A percentile compares a stretch with the other conserved stretches of the same genome.
Evolutionary conservation across 2,113 vertebrate species (phyloP).

Genomic region (Solea senegalensis): DNA sequence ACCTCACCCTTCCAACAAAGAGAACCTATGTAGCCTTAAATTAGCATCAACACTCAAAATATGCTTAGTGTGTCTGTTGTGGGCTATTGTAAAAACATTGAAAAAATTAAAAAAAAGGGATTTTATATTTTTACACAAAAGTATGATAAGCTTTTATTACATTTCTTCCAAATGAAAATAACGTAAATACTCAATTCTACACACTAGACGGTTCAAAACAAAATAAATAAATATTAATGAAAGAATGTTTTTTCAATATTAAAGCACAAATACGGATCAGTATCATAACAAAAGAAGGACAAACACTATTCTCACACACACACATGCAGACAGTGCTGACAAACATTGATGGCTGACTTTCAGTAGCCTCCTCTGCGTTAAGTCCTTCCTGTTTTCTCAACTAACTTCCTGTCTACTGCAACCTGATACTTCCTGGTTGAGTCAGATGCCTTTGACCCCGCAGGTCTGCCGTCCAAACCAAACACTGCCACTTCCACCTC

Average conservation of each 20-base stretch:
- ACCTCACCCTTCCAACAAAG: too few species aligned
- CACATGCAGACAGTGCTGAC: conserved; percentile 30
- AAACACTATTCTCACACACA: not conserved
- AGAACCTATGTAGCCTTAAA: too few species aligned
- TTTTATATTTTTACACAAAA: too few species aligned
- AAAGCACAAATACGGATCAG: not conserved
- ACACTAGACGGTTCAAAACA: not conserved
- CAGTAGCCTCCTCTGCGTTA: conserved; percentile 59
- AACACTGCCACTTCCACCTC: conserved; percentile 53
- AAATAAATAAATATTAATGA: not conserved
- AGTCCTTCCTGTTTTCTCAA: conserved; percentile 72
- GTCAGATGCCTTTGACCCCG: conserved; percentile 74
- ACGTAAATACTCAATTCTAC: too few species aligned
- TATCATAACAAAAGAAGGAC: too few species aligned
- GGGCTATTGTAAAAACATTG: too few species aligned
- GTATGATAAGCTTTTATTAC: too few species aligned
- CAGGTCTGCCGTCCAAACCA: conserved; percentile 43
- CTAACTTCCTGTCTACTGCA: conserved; percentile 68
- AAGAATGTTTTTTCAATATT: not conserved
- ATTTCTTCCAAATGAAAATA: too few species aligned
- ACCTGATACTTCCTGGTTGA: conserved; percentile 73
- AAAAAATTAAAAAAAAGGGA: too few species aligned
- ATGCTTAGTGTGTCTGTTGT: too few species aligned
- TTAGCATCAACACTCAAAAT: too few species aligned
- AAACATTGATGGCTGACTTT: conserved; percentile 36